Evolutionary conservation across 2,888 invertebrate species (phyloP).

Genomic region (Vesta saturnalis): DNA sequence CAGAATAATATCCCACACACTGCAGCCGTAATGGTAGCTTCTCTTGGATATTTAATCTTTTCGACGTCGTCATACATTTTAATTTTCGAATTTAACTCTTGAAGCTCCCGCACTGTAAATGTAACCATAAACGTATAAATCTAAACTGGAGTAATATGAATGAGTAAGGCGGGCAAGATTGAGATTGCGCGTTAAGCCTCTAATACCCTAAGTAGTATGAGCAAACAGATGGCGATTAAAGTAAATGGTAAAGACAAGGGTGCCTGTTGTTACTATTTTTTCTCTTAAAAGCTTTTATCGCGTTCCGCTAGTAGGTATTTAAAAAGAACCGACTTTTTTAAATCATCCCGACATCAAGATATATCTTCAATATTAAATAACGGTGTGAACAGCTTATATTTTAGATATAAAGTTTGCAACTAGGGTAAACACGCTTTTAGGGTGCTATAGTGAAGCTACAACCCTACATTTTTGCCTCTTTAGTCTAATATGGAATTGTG

Average conservation of each 20-base stretch:
- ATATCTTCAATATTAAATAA: too few relatives aligned
- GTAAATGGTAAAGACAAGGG: not conserved
- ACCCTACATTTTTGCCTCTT: too few relatives aligned
- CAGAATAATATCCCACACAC: constrained; percentile 83
- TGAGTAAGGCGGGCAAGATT: constrained; percentile 2
- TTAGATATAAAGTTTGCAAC: too few relatives aligned
- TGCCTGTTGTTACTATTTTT: not conserved
- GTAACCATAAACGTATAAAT: not conserved
- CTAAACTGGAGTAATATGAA: constrained; percentile 2
- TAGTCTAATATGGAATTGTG: too few relatives aligned
- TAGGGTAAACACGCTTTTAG: too few relatives aligned
- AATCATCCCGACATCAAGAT: too few relatives aligned
- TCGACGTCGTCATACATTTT: constrained; percentile 30
- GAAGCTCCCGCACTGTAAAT: not conserved
- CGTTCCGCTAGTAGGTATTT: too few relatives aligned
- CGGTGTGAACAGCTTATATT: too few relatives aligned
- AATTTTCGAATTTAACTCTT: not conserved
- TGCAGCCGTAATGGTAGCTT: constrained; percentile 81
- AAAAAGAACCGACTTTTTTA: too few relatives aligned
- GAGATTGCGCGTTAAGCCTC: constrained; percentile 3
- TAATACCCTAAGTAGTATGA: not conserved
- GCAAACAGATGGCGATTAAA: constrained; percentile 4
- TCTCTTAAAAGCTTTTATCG: too few relatives aligned
- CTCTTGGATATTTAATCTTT: constrained; percentile 69
- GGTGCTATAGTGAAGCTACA: too few relatives aligned